Evolutionary conservation across 2,797 vertebrate genomes (phyloP).

Genomic region (Uromys caudimaculatus): DNA sequence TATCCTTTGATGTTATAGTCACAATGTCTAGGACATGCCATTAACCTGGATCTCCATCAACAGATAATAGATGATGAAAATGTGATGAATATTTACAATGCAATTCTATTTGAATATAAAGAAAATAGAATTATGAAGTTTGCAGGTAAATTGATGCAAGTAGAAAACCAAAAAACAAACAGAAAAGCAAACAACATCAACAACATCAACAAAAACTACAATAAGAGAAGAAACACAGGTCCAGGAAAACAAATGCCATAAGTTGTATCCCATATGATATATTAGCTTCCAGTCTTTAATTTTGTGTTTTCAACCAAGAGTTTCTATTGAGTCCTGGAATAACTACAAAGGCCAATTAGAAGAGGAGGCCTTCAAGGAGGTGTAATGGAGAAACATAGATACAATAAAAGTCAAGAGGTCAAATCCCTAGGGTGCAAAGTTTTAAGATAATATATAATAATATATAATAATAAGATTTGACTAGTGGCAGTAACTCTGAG

Average conservation of each 20-base stretch:
- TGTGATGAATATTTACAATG: not conserved
- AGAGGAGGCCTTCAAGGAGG: not conserved
- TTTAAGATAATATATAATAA: not conserved
- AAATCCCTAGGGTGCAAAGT: not conserved
- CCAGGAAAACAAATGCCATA: not conserved
- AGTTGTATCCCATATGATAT: not conserved
- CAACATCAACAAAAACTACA: too few species aligned
- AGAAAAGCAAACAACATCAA: too few species aligned
- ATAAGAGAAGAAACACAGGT: not conserved
- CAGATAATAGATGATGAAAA: not conserved
- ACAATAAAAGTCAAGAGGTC: not conserved
- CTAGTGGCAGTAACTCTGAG: not conserved
- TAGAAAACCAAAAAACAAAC: too few species aligned
- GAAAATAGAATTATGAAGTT: not conserved
- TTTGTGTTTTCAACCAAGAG: not conserved
- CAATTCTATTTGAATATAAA: not conserved
- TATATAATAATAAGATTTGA: not conserved
- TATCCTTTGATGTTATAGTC: not conserved
- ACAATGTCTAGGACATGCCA: not conserved
- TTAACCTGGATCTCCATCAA: not conserved
- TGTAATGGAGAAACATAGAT: not conserved
- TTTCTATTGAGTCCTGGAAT: not conserved
- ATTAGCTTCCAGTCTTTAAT: not conserved
- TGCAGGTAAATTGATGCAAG: not conserved
- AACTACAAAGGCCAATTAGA: not conserved